Evolutionary conservation across 2,797 vertebrate species (phyloP).

Genomic region (Lagodon rhomboides): DNA sequence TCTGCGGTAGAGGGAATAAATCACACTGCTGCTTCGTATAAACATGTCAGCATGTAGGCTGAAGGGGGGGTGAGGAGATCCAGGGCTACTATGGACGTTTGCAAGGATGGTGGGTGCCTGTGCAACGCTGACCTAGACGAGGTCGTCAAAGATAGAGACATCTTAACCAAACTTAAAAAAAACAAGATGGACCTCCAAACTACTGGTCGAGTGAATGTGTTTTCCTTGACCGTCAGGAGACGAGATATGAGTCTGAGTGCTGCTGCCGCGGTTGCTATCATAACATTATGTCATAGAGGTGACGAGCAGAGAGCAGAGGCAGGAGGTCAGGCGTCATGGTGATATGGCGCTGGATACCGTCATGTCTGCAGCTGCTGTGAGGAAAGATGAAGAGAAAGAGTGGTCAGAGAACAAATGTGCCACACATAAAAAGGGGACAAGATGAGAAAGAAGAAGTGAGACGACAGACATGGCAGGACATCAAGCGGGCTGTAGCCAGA

Average conservation of each 20-base stretch:
- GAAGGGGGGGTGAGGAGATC: slow-evolving; percentile 48
- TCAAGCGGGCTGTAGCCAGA: slow-evolving; percentile 51
- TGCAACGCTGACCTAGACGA: slow-evolving; percentile 26
- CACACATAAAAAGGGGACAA: slow-evolving; percentile 28
- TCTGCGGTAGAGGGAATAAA: slow-evolving; percentile 58
- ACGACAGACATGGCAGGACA: slow-evolving; percentile 13
- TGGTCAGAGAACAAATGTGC: slow-evolving; percentile 36
- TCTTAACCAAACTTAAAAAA: not conserved
- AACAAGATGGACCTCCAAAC: slow-evolving; percentile 16
- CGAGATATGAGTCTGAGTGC: slow-evolving; percentile 60
- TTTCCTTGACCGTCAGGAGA: slow-evolving; percentile 52
- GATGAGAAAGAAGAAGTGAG: slow-evolving; percentile 11
- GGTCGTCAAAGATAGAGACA: slow-evolving; percentile 23
- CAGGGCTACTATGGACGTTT: slow-evolving; percentile 41
- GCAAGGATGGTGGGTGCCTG: slow-evolving; percentile 8
- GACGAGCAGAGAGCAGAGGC: slow-evolving; percentile 46
- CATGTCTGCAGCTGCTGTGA: slow-evolving; percentile 77
- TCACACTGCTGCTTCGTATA: slow-evolving; percentile 59
- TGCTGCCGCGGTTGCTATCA: slow-evolving; percentile 46
- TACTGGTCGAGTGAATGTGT: slow-evolving; percentile 23
- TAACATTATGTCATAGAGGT: slow-evolving; percentile 69
- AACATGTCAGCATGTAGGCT: slow-evolving; percentile 69
- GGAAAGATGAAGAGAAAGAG: slow-evolving; percentile 57
- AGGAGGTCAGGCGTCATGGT: slow-evolving; percentile 75
- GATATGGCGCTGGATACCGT: slow-evolving; percentile 67